phyloP scores from a whole-genome alignment of 2,113 vertebrate species.

The Chascanopsetta lugubris region DNA sequence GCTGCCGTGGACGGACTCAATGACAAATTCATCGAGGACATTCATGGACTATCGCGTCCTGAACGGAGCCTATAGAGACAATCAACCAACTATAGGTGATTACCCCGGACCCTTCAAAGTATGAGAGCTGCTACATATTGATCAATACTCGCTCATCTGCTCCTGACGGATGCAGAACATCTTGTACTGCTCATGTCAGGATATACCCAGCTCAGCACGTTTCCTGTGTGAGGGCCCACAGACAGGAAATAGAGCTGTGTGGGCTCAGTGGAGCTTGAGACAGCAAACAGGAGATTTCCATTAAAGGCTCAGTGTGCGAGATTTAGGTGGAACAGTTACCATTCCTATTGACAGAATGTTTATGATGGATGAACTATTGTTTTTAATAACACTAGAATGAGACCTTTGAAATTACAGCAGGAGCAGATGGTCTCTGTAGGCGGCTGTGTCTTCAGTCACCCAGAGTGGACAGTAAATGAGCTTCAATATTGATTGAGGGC shows the following conservation, averaged over 20 bases:
- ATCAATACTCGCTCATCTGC: slow-evolving; percentile 64
- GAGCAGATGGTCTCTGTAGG: no score
- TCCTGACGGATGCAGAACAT: slow-evolving; percentile 53
- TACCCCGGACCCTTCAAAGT: slow-evolving; percentile 63
- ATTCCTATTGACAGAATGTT: no score
- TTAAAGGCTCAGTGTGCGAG: no score
- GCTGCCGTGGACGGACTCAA: slow-evolving; percentile 63
- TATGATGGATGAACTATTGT: no score
- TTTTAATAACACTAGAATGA: no score
- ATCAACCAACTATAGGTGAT: slow-evolving; percentile 60
- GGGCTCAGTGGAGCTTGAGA: background rate
- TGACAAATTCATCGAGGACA: slow-evolving; percentile 67
- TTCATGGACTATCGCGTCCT: slow-evolving; percentile 54
- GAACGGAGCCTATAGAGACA: slow-evolving; percentile 61
- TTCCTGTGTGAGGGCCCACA: slow-evolving; percentile 37
- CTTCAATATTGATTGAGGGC: no score
- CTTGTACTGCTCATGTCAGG: slow-evolving; percentile 51
- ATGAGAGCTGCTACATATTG: slow-evolving; percentile 42
- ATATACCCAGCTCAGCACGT: slow-evolving; percentile 50
- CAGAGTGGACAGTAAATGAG: no score
- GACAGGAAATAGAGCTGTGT: slow-evolving; percentile 32
- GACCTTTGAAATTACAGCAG: no score
- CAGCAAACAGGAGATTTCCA: background rate
- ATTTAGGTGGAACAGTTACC: no score
- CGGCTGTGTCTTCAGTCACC: no score